Evolutionary conservation across 1,140 invertebrate species (phyloP).

Genomic region (Drosophila ficusphila): DNA sequence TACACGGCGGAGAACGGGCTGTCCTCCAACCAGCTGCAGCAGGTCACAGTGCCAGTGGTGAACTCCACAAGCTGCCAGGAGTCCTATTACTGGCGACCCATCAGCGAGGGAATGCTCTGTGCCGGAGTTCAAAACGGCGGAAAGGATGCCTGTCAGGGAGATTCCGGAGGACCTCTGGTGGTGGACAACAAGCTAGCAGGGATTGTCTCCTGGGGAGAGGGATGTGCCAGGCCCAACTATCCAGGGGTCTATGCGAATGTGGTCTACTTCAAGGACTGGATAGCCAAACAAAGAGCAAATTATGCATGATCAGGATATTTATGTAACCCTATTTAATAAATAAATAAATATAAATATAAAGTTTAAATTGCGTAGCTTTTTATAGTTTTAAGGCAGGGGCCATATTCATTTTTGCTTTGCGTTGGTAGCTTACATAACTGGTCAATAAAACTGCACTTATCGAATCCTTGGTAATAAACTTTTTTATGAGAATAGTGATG

Average conservation of each 20-base stretch:
- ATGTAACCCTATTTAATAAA: conserved; percentile 1
- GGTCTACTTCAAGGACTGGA: conserved; percentile 84
- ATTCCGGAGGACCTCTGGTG: conserved; percentile 84
- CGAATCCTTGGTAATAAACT: neutral
- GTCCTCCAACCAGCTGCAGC: conserved; percentile 46
- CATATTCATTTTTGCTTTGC: too few species aligned
- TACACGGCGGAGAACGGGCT: conserved; percentile 49
- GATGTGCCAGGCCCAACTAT: conserved; percentile 86
- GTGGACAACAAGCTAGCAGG: conserved; percentile 84
- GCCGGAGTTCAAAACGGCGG: conserved; percentile 85
- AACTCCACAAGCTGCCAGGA: conserved; percentile 84
- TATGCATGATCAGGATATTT: neutral
- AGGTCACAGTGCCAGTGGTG: conserved; percentile 55
- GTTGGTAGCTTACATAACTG: neutral
- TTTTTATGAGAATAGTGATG: neutral
- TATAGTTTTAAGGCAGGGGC: too few species aligned
- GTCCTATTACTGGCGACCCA: conserved; percentile 69
- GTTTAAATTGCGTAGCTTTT: too few species aligned
- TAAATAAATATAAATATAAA: neutral
- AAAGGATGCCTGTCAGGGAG: conserved; percentile 85
- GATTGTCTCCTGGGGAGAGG: conserved; percentile 88
- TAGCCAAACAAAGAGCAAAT: conserved; percentile 31
- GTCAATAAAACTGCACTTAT: conserved; percentile 6
- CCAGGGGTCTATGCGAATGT: conserved; percentile 89
- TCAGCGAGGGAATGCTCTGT: conserved; percentile 89